phyloP scores from a whole-genome alignment of 2,888 invertebrate genomes.

The Hedya salicella region DNA sequence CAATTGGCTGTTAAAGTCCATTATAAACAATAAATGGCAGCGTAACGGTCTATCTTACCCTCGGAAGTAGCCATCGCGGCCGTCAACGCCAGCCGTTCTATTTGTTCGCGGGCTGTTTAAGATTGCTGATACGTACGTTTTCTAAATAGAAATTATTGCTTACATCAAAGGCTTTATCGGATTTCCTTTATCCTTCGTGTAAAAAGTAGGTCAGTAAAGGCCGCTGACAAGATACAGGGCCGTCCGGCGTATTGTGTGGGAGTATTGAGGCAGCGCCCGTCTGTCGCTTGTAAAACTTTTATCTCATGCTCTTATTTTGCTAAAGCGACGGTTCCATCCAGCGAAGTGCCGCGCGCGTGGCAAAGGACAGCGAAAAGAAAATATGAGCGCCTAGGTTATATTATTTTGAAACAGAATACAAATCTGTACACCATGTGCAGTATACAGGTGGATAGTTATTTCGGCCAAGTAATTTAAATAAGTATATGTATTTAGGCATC shows the following conservation, averaged over 20 bases:
- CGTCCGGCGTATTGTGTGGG: conserved; percentile 36
- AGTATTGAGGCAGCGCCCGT: conserved; percentile 35
- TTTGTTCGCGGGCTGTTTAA: conserved; percentile 37
- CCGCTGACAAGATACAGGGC: conserved; percentile 36
- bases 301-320: conserved; percentile 41
- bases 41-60: conserved; percentile 24
- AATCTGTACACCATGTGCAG: too few relatives aligned
- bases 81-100: conserved; percentile 22
- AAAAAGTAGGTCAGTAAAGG: conserved; percentile 45
- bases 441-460: too few relatives aligned
- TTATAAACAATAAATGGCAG: conserved; percentile 13
- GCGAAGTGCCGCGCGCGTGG: conserved; percentile 32
- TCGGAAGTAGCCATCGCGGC: conserved; percentile 10
- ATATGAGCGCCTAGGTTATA: conserved; percentile 26
- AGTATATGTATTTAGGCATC: too few relatives aligned
- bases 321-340: conserved; percentile 34
- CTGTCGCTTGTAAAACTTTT: conserved; percentile 41
- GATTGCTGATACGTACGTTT: conserved; percentile 39
- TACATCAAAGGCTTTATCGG: conserved; percentile 45
- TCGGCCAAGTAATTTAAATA: too few relatives aligned
- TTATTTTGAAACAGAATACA: conserved; percentile 1
- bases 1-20: conserved; percentile 2
- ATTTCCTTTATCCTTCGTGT: conserved; percentile 39
- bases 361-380: conserved; percentile 14
- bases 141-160: conserved; percentile 46